Evolutionary conservation across 1,140 invertebrate species (phyloP).

Genomic region (Melipona quadrifasciata): DNA sequence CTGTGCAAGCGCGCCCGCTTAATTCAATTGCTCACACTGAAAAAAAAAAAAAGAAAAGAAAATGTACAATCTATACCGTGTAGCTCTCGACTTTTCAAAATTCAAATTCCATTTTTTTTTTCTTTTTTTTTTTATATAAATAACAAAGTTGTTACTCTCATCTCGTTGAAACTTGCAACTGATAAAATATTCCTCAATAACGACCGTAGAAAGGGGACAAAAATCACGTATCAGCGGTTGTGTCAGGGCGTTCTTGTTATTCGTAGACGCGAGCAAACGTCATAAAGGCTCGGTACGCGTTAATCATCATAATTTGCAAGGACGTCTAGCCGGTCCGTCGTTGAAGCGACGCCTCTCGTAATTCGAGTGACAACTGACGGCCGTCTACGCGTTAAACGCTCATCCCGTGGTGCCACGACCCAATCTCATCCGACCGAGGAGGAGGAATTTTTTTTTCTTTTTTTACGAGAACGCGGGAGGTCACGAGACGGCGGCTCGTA

Average conservation of each 20-base stretch:
- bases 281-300: constrained; percentile 40
- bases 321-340: constrained; percentile 43
- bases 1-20: constrained; percentile 22
- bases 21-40: neutral
- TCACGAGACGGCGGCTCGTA: constrained; percentile 46
- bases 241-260: neutral
- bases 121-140: no score
- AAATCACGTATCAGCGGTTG: neutral
- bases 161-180: no score
- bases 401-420: constrained; percentile 33
- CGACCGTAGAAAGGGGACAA: neutral
- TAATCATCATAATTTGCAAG: constrained; percentile 63
- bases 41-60: neutral
- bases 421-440: constrained; percentile 54
- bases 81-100: neutral
- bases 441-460: neutral
- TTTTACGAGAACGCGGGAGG: constrained; percentile 38
- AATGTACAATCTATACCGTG: no score
- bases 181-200: neutral
- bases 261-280: constrained; percentile 17
- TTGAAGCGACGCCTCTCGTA: constrained; percentile 48
- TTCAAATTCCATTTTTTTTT: neutral
- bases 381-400: constrained; percentile 45
- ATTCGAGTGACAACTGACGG: constrained; percentile 57
- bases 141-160: no score